Conservation (phyloP, 2,888 invertebrate genomes). For the Neuroscelio doddi region DNA sequence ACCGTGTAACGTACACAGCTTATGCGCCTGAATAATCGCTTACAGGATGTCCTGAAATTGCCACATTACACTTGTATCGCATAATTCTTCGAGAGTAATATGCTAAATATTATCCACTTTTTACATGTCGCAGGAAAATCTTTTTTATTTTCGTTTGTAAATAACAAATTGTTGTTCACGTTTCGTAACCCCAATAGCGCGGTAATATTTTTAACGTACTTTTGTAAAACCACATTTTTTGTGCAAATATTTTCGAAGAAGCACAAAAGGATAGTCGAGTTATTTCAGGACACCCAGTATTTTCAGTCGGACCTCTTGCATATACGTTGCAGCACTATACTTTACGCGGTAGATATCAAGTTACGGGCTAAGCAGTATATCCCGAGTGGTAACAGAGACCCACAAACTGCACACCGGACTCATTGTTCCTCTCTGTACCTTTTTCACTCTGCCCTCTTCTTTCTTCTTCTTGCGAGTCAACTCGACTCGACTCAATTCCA, state of each 20-base stretch:
- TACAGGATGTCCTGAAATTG: slow-evolving; percentile 6
- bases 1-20: slow-evolving; percentile 26
- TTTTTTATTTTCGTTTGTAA: too few relatives aligned
- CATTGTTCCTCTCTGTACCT: slow-evolving; percentile 53
- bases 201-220: too few relatives aligned
- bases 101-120: too few relatives aligned
- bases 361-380: slow-evolving; percentile 66
- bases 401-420: slow-evolving; percentile 57
- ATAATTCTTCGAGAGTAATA: too few relatives aligned
- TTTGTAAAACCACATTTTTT: too few relatives aligned
- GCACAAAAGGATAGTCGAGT: not conserved
- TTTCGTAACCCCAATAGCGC: too few relatives aligned
- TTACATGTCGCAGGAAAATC: too few relatives aligned
- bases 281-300: slow-evolving; percentile 31
- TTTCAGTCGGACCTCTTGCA: slow-evolving; percentile 29
- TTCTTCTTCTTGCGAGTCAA: slow-evolving; percentile 35
- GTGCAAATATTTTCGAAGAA: too few relatives aligned
- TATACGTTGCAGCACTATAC: slow-evolving; percentile 35
- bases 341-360: slow-evolving; percentile 59
- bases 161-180: too few relatives aligned
- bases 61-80: not conserved
- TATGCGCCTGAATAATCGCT: slow-evolving; percentile 7
- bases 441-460: slow-evolving; percentile 22
- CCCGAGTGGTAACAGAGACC: slow-evolving; percentile 63
- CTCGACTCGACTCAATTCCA: slow-evolving; percentile 34